Percentiles rank a stretch among this genome's conserved stretches.
These are phyloP conservation scores for Tachypleus tridentatus DNA, from an alignment of 1,140 invertebrate species.

Conservation along the genomic window DNA sequence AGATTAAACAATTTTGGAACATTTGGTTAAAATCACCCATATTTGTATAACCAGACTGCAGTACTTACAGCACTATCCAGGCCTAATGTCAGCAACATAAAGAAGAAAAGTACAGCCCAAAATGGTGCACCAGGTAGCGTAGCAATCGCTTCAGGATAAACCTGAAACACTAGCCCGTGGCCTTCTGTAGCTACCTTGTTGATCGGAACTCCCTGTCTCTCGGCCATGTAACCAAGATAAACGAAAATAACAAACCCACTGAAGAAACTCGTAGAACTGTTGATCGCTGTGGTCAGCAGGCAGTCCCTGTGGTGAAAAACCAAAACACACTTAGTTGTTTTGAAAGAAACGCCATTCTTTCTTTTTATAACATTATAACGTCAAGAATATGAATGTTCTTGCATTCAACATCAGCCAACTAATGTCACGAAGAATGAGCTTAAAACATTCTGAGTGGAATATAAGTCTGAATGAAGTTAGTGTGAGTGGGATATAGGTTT, in stretches of 20 bases:
- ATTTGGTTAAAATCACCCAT: too few relatives aligned
- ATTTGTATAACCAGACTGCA: slow-evolving; percentile 13
- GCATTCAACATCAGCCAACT: too few relatives aligned
- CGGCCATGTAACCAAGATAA: slow-evolving; percentile 81
- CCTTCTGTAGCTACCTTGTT: slow-evolving; percentile 75
- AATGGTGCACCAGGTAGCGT: slow-evolving; percentile 74
- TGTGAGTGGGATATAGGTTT: too few relatives aligned
- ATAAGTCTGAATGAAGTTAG: too few relatives aligned
- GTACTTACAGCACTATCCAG: slow-evolving; percentile 72
- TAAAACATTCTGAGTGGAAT: too few relatives aligned
- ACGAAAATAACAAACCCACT: slow-evolving; percentile 90
- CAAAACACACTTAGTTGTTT: not conserved
- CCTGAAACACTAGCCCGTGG: slow-evolving; percentile 72
- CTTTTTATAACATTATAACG: too few relatives aligned
- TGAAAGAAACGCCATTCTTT: not conserved
- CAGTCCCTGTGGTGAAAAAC: slow-evolving; percentile 30
- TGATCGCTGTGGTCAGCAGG: slow-evolving; percentile 47
- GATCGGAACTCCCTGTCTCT: slow-evolving; percentile 65
- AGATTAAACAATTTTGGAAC: too few relatives aligned
- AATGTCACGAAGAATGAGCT: too few relatives aligned
- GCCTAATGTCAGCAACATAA: slow-evolving; percentile 86
- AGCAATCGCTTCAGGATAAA: slow-evolving; percentile 80
- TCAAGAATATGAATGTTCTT: too few relatives aligned
- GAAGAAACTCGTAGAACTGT: slow-evolving; percentile 79
- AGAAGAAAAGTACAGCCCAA: slow-evolving; percentile 82